Evolutionary conservation across 2,113 vertebrate genomes (phyloP).

Genomic region (Nipponia nippon): DNA sequence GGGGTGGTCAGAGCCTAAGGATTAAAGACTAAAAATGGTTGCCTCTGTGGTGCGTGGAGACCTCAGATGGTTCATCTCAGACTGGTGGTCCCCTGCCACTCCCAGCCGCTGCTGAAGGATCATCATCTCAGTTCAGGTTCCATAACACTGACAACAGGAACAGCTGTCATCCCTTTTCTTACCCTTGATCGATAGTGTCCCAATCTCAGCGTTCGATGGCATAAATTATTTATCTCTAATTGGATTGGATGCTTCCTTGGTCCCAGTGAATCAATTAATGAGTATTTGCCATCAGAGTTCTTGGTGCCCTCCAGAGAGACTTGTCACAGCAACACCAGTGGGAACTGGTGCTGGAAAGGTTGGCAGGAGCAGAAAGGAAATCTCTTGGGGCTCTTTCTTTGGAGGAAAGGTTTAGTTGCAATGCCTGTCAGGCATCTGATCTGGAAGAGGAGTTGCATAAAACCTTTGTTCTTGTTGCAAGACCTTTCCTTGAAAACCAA

Average conservation of each 20-base stretch:
- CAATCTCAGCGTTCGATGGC: not conserved
- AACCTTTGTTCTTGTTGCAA: not conserved
- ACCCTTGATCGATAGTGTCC: slow-evolving; percentile 7
- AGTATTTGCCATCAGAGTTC: slow-evolving; percentile 1
- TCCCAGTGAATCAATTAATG: slow-evolving; percentile 54
- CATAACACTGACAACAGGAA: not conserved
- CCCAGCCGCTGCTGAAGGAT: not conserved
- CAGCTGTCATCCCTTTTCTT: not conserved
- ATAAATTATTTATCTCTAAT: slow-evolving; percentile 58
- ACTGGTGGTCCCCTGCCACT: not conserved
- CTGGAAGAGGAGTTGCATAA: not conserved
- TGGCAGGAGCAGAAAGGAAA: not conserved
- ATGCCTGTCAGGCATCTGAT: not conserved
- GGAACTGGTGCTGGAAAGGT: not conserved
- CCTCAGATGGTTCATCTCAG: not conserved
- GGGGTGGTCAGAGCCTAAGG: not conserved
- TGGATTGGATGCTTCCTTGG: not conserved
- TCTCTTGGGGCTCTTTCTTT: not conserved
- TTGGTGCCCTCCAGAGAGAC: not conserved
- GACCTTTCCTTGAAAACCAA: not conserved
- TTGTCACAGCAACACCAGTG: not conserved
- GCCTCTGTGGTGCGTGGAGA: not conserved
- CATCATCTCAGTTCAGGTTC: slow-evolving; percentile 5
- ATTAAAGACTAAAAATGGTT: not conserved
- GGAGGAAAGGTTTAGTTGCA: not conserved